Evolutionary conservation across 1,140 invertebrate genomes (phyloP).

Genomic region (Dufourea novaeangliae): DNA sequence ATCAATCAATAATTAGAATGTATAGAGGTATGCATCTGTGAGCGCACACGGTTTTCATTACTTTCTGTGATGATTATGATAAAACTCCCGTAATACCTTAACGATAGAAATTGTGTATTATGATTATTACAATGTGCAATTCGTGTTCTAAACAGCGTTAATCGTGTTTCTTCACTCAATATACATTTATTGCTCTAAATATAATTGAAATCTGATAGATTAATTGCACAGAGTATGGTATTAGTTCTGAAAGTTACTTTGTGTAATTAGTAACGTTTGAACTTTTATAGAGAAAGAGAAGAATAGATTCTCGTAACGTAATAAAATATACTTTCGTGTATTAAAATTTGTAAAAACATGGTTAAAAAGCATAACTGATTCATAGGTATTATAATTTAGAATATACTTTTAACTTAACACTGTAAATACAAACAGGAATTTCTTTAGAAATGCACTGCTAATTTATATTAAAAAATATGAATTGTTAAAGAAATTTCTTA

Average conservation of each 20-base stretch:
- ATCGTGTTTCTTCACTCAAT: slow-evolving; percentile 46
- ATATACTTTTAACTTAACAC: not conserved
- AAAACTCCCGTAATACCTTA: slow-evolving; percentile 32
- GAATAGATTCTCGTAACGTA: slow-evolving; percentile 13
- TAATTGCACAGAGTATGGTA: slow-evolving; percentile 41
- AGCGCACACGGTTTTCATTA: slow-evolving; percentile 22
- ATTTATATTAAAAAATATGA: not conserved
- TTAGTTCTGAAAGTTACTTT: slow-evolving; percentile 28
- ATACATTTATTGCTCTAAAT: slow-evolving; percentile 66
- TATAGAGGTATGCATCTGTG: slow-evolving; percentile 15
- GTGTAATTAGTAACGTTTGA: slow-evolving; percentile 20
- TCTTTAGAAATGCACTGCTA: slow-evolving; percentile 32
- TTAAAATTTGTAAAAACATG: not conserved
- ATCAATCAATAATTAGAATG: slow-evolving; percentile 23
- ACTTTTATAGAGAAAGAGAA: slow-evolving; percentile 34
- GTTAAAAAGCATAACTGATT: not conserved
- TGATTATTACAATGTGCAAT: slow-evolving; percentile 57
- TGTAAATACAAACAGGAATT: not conserved
- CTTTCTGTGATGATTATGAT: slow-evolving; percentile 23
- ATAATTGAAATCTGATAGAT: slow-evolving; percentile 37
- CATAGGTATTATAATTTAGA: not conserved
- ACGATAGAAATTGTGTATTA: slow-evolving; percentile 35
- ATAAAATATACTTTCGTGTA: slow-evolving; percentile 14
- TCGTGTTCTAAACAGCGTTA: slow-evolving; percentile 46
- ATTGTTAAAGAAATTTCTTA: slow-evolving; percentile 10